Conservation (phyloP, 2,888 invertebrate genomes). For the Amphipoea lucens region DNA sequence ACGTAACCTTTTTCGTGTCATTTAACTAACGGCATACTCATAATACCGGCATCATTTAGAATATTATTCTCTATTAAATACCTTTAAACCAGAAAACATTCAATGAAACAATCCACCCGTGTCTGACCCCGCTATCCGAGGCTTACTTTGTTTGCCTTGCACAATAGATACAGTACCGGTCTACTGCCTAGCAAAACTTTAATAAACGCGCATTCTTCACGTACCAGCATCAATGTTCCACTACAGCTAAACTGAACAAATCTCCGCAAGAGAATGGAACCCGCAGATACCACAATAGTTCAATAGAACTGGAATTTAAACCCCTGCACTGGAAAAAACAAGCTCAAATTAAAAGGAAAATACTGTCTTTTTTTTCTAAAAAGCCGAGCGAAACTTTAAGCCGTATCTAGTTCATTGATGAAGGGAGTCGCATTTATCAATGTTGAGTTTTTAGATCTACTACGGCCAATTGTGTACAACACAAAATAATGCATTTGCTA, state of each 20-base stretch:
- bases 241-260: constrained; percentile 48
- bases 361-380: constrained; percentile 25
- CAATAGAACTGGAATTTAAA: constrained; percentile 56
- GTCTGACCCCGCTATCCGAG: constrained; percentile 4
- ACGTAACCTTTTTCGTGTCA: not conserved
- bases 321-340: constrained; percentile 48
- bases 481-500: constrained; percentile 8
- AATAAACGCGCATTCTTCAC: constrained; percentile 55
- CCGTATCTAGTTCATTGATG: constrained; percentile 14
- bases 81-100: constrained; percentile 12
- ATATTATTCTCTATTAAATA: not conserved
- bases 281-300: constrained; percentile 52
- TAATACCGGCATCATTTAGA: not conserved
- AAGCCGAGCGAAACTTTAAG: constrained; percentile 12
- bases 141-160: constrained; percentile 48
- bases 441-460: constrained; percentile 10
- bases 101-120: constrained; percentile 34
- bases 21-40: not conserved
- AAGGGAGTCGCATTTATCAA: constrained; percentile 8
- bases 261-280: constrained; percentile 43
- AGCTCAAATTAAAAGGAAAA: constrained; percentile 52
- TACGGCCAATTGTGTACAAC: not conserved
- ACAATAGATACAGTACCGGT: constrained; percentile 37
- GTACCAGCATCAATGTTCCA: constrained; percentile 35
- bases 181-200: constrained; percentile 46